Evolutionary conservation across 2,113 vertebrate genomes (phyloP).

Genomic region (Megaleporinus macrocephalus): DNA sequence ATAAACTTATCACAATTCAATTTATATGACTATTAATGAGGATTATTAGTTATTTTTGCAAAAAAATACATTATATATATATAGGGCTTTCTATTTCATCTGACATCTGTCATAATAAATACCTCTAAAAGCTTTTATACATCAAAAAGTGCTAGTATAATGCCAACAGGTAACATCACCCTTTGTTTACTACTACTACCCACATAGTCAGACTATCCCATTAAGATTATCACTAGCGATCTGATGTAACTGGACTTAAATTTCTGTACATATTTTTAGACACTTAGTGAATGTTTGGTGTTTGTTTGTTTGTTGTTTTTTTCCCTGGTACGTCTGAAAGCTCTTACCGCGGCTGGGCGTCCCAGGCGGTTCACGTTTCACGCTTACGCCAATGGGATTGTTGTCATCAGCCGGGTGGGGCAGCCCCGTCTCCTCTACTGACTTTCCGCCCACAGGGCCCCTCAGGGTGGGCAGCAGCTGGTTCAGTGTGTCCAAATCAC

Average conservation of each 20-base stretch:
- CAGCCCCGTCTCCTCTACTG: conserved; percentile 65
- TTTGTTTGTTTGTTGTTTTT: background rate
- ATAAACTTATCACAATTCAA: no score
- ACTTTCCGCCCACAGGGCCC: conserved; percentile 75
- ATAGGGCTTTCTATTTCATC: no score
- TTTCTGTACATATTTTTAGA: background rate
- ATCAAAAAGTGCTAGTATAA: no score
- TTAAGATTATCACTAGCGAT: no score
- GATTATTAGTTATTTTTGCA: no score
- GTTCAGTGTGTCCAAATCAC: conserved; percentile 85
- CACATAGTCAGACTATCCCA: no score
- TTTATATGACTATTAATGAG: no score
- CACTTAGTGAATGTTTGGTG: background rate
- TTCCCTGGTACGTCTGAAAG: background rate
- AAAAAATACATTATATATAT: no score
- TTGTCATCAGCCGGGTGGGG: conserved; percentile 74
- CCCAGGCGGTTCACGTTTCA: conserved; percentile 81
- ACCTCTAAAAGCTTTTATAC: no score
- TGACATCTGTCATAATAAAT: no score
- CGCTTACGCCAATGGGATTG: conserved; percentile 68
- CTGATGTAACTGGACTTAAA: background rate
- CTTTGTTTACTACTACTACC: no score
- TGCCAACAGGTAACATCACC: no score
- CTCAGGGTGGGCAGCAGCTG: conserved; percentile 86
- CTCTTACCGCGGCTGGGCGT: conserved; percentile 72